Evolutionary conservation across 2,113 vertebrate species (phyloP), one percentile per base, ranked within the genome.

Genomic region (Notarius quadriscutis): DNA sequence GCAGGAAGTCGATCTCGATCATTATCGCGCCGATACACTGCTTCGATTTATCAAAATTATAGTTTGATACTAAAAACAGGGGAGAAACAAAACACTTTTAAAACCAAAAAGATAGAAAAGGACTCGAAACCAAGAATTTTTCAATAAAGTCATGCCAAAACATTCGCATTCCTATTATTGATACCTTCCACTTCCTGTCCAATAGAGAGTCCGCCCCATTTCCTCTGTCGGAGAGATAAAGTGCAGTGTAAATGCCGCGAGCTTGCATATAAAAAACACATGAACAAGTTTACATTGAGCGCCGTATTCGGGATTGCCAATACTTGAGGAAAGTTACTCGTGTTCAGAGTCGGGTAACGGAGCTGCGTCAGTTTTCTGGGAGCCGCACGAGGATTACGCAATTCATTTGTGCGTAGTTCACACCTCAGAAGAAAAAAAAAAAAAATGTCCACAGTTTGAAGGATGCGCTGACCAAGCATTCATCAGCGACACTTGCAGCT

Each of bases 131-230:
- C 8, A 22, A 12, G 3, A 62, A 81, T 62, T 1, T 11, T 41
- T 81, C 0, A 3, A 81, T 7, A 20, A 30, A 17, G 30, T 55
- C 9, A 75, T 51, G 22, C 20, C 22, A 14, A 50, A 77, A 25
- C 14, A n/a, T 51, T 77, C 20, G 34, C 10, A 12, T 5, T 18
- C 17, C 34, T 27, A 78, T 25, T 0, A 22, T 25, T 50, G 85
- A 53, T 92, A 95, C 98, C 98, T 91, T 99, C 97, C 77, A 99
- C 97, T 63, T 99, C 98, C 89, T 99, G 98, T 0, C 98, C 98
- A 0, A 99, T 99, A 90, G 98, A 98, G 86, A 99, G 97, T 22
- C 98, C 98, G 0, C 97, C 98, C 98, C 98, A 99, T 94, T 99
- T 99, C 89, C 98, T 95, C 98, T 99, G 48, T 58, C 86, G 30